These are phyloP conservation scores for Holothuria scabra DNA, from an alignment of 53 echinoderm and acorn worm species.

Conservation along the genomic window DNA sequence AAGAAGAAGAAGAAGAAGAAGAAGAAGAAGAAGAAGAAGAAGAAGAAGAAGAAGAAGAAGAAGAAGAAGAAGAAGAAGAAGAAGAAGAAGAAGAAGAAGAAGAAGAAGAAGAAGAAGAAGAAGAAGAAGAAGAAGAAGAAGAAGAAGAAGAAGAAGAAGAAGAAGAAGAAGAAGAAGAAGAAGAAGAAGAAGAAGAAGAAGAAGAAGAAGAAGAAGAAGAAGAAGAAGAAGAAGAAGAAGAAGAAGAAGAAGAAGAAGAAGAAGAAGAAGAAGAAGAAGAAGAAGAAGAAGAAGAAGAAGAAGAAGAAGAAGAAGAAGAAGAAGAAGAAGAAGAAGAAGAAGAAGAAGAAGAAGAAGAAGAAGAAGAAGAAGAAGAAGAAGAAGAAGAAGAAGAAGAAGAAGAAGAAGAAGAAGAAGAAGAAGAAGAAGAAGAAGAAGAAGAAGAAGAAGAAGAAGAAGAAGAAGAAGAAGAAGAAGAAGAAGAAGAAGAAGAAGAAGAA, in stretches of 20 bases:
- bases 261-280: slow-evolving; percentile 5
- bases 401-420: slow-evolving; percentile 11
- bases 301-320: slow-evolving; percentile 28
- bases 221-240: slow-evolving; percentile 40
- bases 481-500: slow-evolving; percentile 39
- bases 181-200: slow-evolving; percentile 37
- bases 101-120: neutral
- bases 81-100: too few relatives aligned
- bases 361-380: slow-evolving; percentile 11
- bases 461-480: slow-evolving; percentile 27
- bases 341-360: slow-evolving; percentile 11
- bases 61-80: neutral
- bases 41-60: neutral
- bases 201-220: slow-evolving; percentile 40
- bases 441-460: slow-evolving; percentile 2
- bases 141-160: neutral
- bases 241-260: slow-evolving; percentile 34
- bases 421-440: slow-evolving; percentile 11
- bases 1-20: neutral
- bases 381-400: slow-evolving; percentile 8
- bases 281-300: slow-evolving; percentile 14
- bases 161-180: neutral
- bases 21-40: neutral
- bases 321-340: slow-evolving; percentile 9
- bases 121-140: neutral